Evolutionary conservation across 2,113 vertebrate species (phyloP), one percentile per base, ranked within the genome.

Genomic region (Numida meleagris): DNA sequence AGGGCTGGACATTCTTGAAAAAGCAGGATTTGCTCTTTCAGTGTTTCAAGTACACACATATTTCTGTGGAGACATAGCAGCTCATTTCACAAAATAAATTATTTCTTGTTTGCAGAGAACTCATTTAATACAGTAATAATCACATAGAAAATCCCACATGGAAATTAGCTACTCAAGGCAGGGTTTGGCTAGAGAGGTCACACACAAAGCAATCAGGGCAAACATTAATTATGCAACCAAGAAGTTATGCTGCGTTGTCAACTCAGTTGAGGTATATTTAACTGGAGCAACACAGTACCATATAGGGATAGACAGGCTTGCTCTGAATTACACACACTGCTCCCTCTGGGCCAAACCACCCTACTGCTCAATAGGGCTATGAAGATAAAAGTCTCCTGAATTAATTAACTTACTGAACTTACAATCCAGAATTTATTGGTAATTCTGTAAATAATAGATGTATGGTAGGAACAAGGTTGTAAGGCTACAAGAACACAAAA

Each of bases 211-310:
- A 88, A 46, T 80, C 88, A 19, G 29, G 25, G 76, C 89, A 95
- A 93, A 93, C 95, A 95, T 19, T 76, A 92, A 91, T 91, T 94
- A 95, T 67, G 95, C 88, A 96, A 95, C 29, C 79, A 88, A 17
- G 12, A 93, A 96, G 86, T 76, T 95, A 95, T 96, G 95, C 88
- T 90, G 42, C 83, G 88, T 77, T 93, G 95, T 95, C 88, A 95
- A 73, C 79, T 88, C 92, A 80, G 20, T 5, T 23, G 95, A 96
- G 93, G 96, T 95, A 96, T 83, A 93, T 94, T 95, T 96, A 95
- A 96, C 90, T 67, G 63, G 84, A 91, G 88, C 75, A 93, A 89
- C 82, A 88, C 75, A 96, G 88, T 58, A 93, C 96, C 96, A 96
- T 94, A 94, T 91, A 96, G 67, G 82, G 95, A 74, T 53, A 96